Base-by-base conservation (phyloP, 2,888 invertebrate species). In the Andrena hattorfiana region DNA sequence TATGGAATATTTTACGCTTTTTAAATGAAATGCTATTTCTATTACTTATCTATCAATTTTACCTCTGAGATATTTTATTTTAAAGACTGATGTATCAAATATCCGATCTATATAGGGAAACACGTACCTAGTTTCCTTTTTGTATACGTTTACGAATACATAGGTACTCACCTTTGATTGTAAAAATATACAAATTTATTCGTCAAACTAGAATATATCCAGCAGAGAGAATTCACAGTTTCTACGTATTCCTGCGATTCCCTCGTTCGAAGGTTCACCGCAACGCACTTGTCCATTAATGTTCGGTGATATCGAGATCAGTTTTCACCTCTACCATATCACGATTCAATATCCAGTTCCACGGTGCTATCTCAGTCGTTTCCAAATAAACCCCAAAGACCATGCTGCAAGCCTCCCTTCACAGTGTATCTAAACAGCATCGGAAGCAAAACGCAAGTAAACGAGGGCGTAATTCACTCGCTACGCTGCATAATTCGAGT, bases 261-360 rank as follows among this genome's bases (percentile, higher is more conserved):
- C 64, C 23, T 5, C 8, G 7, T 10, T 59, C 42, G n/a, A 49
- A 72, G 67, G 59, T 73, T 42, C 23, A 30, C 56, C 6, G 16
- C 30, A 49, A n/a, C 30, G 42, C 71, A 35, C 48, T 56, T 72
- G 32, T 56, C 54, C 54, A 54, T 68, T 74, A 54, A 30, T 42
- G 54, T 30, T 6, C 67, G 5, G 16, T 3, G 51, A 26, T 54
- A 74, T 10, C 48, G n/a, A 56, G 62, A 78, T 78, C 74, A 68
- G 62, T 48, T 74, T 77, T 74, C 78, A 49, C 30, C 60, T 56
- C n/a, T 8, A 6, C 8, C 51, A 30, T 51, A 68, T 63, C 62
- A 54, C 51, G 42, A 74, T 67, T 51, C 60, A 26, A 48, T 74
- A 68, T 54, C 28, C 13, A n/a, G 32, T 16, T 60, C 26, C 16